These are phyloP conservation scores for Colletes latitarsis DNA, from an alignment of 1,140 invertebrate species.

Conservation along the genomic window DNA sequence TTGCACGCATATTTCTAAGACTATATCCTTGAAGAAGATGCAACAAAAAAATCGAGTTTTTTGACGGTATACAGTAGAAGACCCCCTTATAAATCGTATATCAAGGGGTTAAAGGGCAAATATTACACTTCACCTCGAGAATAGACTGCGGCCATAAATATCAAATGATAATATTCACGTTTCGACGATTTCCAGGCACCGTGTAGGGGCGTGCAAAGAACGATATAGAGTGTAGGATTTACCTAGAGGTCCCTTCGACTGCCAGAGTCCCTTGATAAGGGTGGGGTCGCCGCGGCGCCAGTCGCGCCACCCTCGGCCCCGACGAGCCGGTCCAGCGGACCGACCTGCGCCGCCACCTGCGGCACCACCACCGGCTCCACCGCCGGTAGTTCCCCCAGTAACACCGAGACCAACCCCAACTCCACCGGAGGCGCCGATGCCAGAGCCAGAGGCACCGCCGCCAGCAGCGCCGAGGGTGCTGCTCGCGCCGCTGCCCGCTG, in stretches of 20 bases:
- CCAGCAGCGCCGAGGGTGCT: conserved; percentile 46
- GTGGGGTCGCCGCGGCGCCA: conserved; percentile 86
- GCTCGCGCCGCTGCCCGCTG: conserved; percentile 49
- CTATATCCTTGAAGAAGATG: no score
- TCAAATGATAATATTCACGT: no score
- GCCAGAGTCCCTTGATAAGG: conserved; percentile 86
- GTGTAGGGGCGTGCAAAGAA: background rate
- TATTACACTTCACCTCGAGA: no score
- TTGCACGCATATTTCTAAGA: no score
- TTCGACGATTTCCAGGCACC: background rate
- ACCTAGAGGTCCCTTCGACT: conserved; percentile 83
- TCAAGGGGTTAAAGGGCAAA: no score
- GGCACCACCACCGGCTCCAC: conserved; percentile 61
- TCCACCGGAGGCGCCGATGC: conserved; percentile 41
- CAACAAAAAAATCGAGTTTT: no score
- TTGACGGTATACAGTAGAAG: no score
- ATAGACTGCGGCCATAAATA: no score
- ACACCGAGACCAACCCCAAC: conserved; percentile 42
- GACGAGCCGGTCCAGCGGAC: conserved; percentile 46
- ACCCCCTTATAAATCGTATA: no score
- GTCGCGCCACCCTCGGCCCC: conserved; percentile 84
- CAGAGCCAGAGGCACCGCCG: conserved; percentile 47
- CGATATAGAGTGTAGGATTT: conserved; percentile 51
- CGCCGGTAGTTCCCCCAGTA: conserved; percentile 49
- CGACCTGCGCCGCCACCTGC: conserved; percentile 47